A percentile compares a stretch with the other conserved stretches of the same genome.
These are phyloP conservation scores for Oligia fasciuncula DNA, from an alignment of 2,888 invertebrate genomes.

Conservation along the genomic window DNA sequence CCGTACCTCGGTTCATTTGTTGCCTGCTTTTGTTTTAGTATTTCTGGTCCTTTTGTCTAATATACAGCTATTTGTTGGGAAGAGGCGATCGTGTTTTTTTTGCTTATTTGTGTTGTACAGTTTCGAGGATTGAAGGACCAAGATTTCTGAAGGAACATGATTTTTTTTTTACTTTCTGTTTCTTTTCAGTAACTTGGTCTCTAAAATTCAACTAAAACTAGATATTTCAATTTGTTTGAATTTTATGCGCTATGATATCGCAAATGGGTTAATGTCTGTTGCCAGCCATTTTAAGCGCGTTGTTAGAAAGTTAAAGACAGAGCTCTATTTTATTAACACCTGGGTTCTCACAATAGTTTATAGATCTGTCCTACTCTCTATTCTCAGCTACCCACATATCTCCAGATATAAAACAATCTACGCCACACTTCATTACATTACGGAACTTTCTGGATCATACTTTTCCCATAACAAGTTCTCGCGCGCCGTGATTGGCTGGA, in stretches of 20 bases:
- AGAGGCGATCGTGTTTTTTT: neutral
- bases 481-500: slow-evolving; percentile 88
- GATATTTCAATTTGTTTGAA: neutral
- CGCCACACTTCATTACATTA: slow-evolving; percentile 68
- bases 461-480: slow-evolving; percentile 88
- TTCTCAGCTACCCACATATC: slow-evolving; percentile 23
- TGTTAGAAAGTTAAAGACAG: neutral
- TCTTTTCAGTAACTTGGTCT: neutral
- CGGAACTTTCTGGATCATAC: slow-evolving; percentile 70
- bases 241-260: neutral
- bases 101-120: neutral
- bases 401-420: slow-evolving; percentile 65
- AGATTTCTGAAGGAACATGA: no score
- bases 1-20: slow-evolving; percentile 62
- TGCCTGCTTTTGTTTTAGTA: slow-evolving; percentile 64
- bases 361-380: neutral
- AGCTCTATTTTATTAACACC: neutral
- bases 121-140: neutral
- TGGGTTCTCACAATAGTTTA: neutral
- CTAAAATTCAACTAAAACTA: neutral
- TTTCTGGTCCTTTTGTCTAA: slow-evolving; percentile 19
- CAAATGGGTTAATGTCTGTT: neutral
- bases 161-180: neutral
- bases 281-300: neutral
- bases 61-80: slow-evolving; percentile 2